Percentiles rank a stretch among this genome's conserved stretches.
These are phyloP conservation scores for Epistrophe grossulariae DNA, from an alignment of 2,888 invertebrate species.

Conservation along the genomic window DNA sequence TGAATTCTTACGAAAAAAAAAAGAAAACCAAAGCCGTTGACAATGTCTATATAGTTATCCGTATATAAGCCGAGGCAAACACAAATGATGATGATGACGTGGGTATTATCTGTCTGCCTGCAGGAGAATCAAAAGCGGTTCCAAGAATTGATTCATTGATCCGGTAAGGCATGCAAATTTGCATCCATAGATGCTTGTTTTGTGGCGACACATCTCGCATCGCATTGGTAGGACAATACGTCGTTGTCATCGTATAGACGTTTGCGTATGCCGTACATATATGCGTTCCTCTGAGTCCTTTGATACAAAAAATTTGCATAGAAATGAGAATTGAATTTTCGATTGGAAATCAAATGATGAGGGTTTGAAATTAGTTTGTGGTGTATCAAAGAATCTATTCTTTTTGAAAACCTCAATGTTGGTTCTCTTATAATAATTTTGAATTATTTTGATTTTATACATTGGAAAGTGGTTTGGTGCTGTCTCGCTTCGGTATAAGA, in stretches of 20 bases:
- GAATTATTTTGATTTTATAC: no score
- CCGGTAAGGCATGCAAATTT: conserved; percentile 61
- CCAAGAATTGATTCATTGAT: conserved; percentile 65
- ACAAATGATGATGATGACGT: neutral
- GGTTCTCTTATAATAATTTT: no score
- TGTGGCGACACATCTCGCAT: conserved; percentile 17
- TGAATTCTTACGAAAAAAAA: conserved; percentile 42
- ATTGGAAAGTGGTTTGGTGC: no score
- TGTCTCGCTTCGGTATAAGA: no score
- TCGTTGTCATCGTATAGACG: neutral
- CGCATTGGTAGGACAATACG: neutral
- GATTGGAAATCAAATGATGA: conserved; percentile 50
- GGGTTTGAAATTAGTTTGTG: neutral
- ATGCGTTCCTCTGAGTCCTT: conserved; percentile 37
- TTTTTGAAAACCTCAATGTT: neutral
- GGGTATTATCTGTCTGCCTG: neutral
- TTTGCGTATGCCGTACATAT: neutral
- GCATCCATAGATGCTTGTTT: conserved; percentile 35
- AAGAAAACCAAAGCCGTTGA: neutral
- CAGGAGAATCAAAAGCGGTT: conserved; percentile 43
- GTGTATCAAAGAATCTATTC: conserved; percentile 4
- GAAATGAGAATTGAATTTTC: conserved; percentile 71
- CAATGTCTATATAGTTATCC: neutral
- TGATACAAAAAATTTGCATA: conserved; percentile 69
- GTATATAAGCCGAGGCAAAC: neutral